Conservation (phyloP, 2,888 invertebrate genomes). For the Exocentrus adspersus region DNA sequence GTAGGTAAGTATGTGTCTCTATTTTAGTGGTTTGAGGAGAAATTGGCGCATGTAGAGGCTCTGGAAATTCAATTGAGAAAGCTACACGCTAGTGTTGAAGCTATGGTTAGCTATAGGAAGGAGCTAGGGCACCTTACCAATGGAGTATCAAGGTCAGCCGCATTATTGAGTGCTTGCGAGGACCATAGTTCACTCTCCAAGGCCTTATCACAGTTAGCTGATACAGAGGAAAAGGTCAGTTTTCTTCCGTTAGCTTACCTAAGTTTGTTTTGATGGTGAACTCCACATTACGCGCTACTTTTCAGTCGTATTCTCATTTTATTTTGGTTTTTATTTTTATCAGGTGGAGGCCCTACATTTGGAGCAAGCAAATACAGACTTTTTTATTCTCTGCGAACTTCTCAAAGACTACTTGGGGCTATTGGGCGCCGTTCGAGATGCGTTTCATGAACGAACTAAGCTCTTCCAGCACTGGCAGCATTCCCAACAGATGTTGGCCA, state of each 20-base stretch:
- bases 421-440: conserved; percentile 89
- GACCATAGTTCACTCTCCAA: conserved; percentile 91
- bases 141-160: conserved; percentile 86
- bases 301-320: conserved; percentile 12
- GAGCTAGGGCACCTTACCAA: conserved; percentile 84
- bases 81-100: conserved; percentile 86
- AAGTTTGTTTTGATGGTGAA: no score
- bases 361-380: conserved; percentile 95
- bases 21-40: conserved; percentile 98
- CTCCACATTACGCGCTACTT: no score
- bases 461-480: conserved; percentile 98
- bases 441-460: conserved; percentile 79
- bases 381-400: conserved; percentile 92
- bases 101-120: conserved; percentile 85
- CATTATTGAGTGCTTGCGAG: conserved; percentile 91
- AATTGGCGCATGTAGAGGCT: conserved; percentile 88
- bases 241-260: not conserved
- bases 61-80: conserved; percentile 90
- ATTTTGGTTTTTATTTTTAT: conserved; percentile 22
- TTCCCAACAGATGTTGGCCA: conserved; percentile 92
- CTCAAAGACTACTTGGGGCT: conserved; percentile 94
- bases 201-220: conserved; percentile 89
- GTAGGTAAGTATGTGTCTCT: no score
- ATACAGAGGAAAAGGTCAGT: conserved; percentile 80
- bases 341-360: conserved; percentile 87